A percentile compares a stretch with the other conserved stretches of the same genome.
Evolutionary conservation across 2,113 vertebrate genomes (phyloP).

Genomic region (Phrynocephalus versicolor): DNA sequence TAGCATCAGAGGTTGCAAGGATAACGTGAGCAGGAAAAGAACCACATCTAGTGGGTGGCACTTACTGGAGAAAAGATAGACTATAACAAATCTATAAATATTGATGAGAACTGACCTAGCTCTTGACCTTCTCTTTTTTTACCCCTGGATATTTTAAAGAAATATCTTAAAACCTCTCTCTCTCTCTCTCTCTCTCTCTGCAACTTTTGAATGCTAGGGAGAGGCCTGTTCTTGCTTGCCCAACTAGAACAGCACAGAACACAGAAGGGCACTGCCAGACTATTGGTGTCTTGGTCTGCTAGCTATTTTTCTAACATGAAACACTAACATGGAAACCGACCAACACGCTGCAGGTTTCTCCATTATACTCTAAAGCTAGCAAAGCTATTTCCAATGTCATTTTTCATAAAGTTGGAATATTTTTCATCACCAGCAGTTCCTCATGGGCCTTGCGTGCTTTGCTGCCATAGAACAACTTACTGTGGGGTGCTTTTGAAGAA

Average conservation of each 20-base stretch:
- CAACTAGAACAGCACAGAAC: slow-evolving; percentile 4
- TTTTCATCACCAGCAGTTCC: slow-evolving; percentile 27
- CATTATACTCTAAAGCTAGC: slow-evolving; percentile 36
- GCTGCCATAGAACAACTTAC: not conserved
- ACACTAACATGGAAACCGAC: slow-evolving; percentile 53
- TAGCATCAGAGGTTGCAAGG: too few species aligned
- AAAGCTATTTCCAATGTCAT: slow-evolving; percentile 28
- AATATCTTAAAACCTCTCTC: not conserved
- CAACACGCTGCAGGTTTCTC: slow-evolving; percentile 10
- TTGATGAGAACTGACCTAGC: too few species aligned
- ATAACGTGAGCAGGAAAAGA: too few species aligned
- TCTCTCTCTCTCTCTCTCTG: not conserved
- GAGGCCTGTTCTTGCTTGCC: not conserved
- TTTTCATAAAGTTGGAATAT: slow-evolving; percentile 37
- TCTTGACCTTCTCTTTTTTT: too few species aligned
- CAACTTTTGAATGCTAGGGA: not conserved
- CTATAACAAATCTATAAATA: too few species aligned
- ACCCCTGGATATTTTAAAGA: not conserved
- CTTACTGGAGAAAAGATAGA: too few species aligned
- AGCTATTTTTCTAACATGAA: slow-evolving; percentile 44
- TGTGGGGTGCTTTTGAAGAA: not conserved
- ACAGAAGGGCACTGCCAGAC: slow-evolving; percentile 32
- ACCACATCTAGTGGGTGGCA: too few species aligned
- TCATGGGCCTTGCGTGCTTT: slow-evolving; percentile 39
- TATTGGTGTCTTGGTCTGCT: slow-evolving; percentile 39